Percentiles rank a stretch among this genome's conserved stretches.
These are phyloP conservation scores for Diachasmimorpha longicaudata DNA, from an alignment of 1,140 invertebrate species.

Conservation along the genomic window DNA sequence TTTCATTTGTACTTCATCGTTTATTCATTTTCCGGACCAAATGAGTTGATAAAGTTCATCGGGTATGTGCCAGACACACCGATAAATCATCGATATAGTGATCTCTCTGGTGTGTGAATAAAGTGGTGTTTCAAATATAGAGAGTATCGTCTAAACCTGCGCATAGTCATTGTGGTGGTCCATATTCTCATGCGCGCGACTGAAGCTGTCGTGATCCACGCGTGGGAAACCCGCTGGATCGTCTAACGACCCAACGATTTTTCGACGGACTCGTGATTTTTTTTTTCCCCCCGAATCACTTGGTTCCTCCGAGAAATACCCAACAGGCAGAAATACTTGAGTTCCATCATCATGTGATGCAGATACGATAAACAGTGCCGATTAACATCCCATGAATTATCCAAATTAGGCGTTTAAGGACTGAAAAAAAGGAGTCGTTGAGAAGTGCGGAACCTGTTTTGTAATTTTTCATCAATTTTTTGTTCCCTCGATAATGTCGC, in stretches of 20 bases:
- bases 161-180: not conserved
- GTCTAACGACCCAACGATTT: not conserved
- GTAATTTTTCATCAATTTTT: not conserved
- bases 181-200: not conserved
- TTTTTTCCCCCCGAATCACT: not conserved
- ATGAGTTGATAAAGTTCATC: not conserved
- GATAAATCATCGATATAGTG: not conserved
- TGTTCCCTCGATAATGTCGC: conserved; percentile 10
- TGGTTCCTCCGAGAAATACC: not conserved
- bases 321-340: not conserved
- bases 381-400: conserved; percentile 12
- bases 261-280: not conserved
- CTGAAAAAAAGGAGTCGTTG: not conserved
- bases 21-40: not conserved
- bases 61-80: not conserved
- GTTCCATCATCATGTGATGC: not conserved
- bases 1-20: not conserved
- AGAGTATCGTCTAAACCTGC: not conserved
- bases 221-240: not conserved
- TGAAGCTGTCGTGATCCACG: conserved; percentile 6
- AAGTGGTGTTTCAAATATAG: not conserved
- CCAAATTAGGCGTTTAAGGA: conserved; percentile 17
- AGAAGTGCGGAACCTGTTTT: not conserved
- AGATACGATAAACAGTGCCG: not conserved
- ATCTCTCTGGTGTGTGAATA: not conserved